Evolutionary conservation across 2,797 vertebrate species (phyloP).

Genomic region (Alauda arvensis): DNA sequence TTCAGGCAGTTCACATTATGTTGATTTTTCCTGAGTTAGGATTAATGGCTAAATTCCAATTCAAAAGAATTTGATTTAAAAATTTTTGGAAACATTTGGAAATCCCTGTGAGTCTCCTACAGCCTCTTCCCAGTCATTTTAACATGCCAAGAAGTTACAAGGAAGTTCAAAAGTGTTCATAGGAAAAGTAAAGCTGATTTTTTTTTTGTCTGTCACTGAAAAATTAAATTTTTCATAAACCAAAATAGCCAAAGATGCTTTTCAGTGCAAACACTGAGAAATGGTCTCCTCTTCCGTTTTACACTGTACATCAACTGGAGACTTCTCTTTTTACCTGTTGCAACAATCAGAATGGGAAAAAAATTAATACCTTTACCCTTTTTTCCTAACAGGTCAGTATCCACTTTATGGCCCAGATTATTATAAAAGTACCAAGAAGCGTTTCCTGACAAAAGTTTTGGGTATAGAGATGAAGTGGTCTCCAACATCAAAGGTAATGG

Average conservation of each 20-base stretch:
- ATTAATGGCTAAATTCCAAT: neutral
- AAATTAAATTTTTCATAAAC: neutral
- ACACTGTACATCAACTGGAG: neutral
- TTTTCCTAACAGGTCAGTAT: neutral
- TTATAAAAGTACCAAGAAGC: neutral
- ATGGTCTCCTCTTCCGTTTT: neutral
- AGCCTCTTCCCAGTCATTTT: neutral
- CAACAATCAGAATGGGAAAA: neutral
- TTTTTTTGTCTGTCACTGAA: neutral
- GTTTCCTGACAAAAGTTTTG: neutral
- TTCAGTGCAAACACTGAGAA: neutral
- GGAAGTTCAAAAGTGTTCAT: neutral
- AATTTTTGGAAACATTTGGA: neutral
- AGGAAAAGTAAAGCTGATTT: neutral
- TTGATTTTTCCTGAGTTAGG: neutral
- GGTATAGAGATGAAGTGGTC: neutral
- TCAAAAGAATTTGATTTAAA: neutral
- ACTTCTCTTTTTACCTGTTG: neutral
- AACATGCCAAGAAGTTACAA: neutral
- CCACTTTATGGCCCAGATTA: neutral
- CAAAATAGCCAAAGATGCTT: neutral
- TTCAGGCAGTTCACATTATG: neutral
- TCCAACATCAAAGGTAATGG: neutral
- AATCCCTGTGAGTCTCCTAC: neutral
- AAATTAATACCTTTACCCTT: neutral